Evolutionary conservation across 2,888 invertebrate species (phyloP), one percentile per base, ranked within the genome.

Genomic region (Chymomyza fuscimana): DNA sequence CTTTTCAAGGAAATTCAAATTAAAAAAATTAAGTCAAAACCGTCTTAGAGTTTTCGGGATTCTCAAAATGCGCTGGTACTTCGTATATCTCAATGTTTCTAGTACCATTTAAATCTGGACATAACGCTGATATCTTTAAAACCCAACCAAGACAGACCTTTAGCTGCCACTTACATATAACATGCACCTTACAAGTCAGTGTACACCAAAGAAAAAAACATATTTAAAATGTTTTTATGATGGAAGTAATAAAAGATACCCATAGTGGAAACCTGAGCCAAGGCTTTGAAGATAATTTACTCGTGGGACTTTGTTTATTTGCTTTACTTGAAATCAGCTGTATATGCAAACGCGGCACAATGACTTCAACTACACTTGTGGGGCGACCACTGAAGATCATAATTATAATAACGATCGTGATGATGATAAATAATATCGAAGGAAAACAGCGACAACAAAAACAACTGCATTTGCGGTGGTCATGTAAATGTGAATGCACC

Each of bases 341-440:
- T 16, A 78, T 81, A 71, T 82, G 82, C 84, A 83, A 75, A 73
- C 77, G 77, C 74, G 76, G 88, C 83, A 74, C 88, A 88, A 81
- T 86, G 88, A 88, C 88, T 87, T 25, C 58, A 12, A 58, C 58
- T 46, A 46, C 40, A 46, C 40, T 46, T 58, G 29, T 15, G 22
- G 25, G 19, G 16, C 58, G 60, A 40, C 19, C 46, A 60, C 22
- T 7, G 25, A 32, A 15, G 51, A 29, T 40, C 65, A 58, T 58
- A 15, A 58, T 25, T 58, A 25, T 58, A 25, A 54, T 22, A 22
- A 54, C 60, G 22, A 67, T 25, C 12, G 32, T 22, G 73, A 52
- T 50, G 68, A 69, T 74, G 79, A 79, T 79, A 87, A 75, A 74
- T 74, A 76, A 77, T 79, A 69, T 70, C 63, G 71, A 65, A 50